Evolutionary conservation across 2,113 vertebrate genomes (phyloP).

Genomic region (Podocnemis expansa): DNA sequence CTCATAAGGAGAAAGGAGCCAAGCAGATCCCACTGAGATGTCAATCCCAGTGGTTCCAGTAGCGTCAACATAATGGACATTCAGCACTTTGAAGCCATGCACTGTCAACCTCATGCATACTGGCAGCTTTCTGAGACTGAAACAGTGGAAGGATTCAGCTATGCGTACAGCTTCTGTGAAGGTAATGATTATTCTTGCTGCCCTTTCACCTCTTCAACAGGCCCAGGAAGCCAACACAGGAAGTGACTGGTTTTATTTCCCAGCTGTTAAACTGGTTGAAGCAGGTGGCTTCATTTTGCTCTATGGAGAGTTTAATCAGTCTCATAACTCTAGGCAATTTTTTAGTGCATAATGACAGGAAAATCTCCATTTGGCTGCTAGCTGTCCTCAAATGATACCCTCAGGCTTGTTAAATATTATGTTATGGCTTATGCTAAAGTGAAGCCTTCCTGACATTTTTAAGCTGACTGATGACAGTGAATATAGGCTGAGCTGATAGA

Average conservation of each 20-base stretch:
- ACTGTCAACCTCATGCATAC: background rate
- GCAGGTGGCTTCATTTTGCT: background rate
- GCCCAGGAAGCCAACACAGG: background rate
- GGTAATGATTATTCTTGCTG: background rate
- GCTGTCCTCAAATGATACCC: background rate
- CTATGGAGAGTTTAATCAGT: accelerated
- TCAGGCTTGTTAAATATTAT: background rate
- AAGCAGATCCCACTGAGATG: background rate
- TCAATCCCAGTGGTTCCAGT: background rate
- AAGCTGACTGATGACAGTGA: background rate
- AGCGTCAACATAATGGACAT: background rate
- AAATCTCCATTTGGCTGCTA: background rate
- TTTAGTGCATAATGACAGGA: background rate
- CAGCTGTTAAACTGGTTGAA: background rate
- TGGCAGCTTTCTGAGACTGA: accelerated
- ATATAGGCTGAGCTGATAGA: background rate
- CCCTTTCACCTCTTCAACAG: accelerated
- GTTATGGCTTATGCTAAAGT: background rate
- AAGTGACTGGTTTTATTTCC: background rate
- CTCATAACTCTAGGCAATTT: background rate
- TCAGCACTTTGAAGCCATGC: background rate
- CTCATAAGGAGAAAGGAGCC: background rate
- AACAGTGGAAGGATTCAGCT: background rate
- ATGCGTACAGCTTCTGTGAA: accelerated
- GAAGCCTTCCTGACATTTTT: background rate